Base-by-base conservation (phyloP, 2,888 invertebrate species). In the Linhomoeus sp. region DNA sequence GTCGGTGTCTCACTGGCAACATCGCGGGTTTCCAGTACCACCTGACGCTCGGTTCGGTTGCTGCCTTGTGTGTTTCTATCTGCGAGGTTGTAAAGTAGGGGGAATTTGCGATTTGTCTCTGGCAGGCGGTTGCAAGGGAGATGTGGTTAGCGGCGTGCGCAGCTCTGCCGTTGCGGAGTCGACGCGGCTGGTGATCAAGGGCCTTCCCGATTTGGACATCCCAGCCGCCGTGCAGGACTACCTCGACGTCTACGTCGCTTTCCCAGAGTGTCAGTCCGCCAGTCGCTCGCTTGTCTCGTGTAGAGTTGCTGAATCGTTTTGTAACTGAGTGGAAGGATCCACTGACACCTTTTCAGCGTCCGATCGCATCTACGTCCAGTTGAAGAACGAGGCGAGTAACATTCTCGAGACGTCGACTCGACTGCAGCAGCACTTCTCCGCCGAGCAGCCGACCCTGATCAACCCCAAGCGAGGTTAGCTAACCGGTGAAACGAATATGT, bases 301-400 rank as follows among this genome's bases (percentile, higher is more conserved):
- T 5, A 5, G 29, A n/a, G n/a, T n/a, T n/a, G n/a, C n/a, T 29
- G 5, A 5, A 12, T 12, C 7, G 5, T 29, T 5, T 29, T 29
- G 29, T 12, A 12, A 5, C 7, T 5, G 7, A 29, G 29, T 12
- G 7, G 5, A 5, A 5, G 29, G 29, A 12, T 5, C 5, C 7
- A n/a, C n/a, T n/a, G n/a, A n/a, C n/a, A 7, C n/a, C 7, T 14
- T 45, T 41, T 3, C 25, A 46, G 46, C 17, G 9, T 20, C 14
- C 12, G 20, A 39, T 14, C 14, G 23, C 3, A 41, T 46, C 41
- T 46, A 41, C 41, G 46, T 46, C 3, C 46, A 46, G 41, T 14
- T 41, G 36, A 22, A 33, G 9, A 42, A 46, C 36, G 29, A 45
- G 29, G 36, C 33, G 17, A 19, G n/a, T 5, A 26, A 3, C 15